These are phyloP conservation scores for Isichthys henryi DNA, from an alignment of 2,113 vertebrate species.

Conservation along the genomic window DNA sequence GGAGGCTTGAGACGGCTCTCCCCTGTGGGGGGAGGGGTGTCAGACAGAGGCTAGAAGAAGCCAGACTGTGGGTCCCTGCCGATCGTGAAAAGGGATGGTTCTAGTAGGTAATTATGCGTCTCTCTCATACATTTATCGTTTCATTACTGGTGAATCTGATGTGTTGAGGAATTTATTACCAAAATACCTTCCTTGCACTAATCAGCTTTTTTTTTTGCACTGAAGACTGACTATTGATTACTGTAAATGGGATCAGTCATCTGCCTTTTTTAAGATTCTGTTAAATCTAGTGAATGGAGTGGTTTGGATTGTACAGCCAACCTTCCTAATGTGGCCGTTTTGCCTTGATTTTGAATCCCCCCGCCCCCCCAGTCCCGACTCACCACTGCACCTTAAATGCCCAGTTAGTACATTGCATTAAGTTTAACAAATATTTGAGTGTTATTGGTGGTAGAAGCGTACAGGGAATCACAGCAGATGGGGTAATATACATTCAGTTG, in stretches of 20 bases:
- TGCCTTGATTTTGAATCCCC: background rate
- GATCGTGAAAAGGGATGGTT: slow-evolving; percentile 5
- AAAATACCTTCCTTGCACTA: background rate
- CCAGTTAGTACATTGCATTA: background rate
- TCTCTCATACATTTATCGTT: slow-evolving; percentile 7
- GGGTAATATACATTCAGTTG: background rate
- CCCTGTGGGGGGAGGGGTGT: slow-evolving; percentile 26
- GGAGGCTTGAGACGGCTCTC: slow-evolving; percentile 22
- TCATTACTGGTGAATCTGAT: slow-evolving; percentile 4
- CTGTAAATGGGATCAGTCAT: background rate
- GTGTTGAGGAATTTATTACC: slow-evolving; percentile 1
- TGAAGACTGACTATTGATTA: background rate
- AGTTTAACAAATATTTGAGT: background rate
- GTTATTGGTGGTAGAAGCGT: background rate
- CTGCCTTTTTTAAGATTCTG: background rate
- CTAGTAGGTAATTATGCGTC: slow-evolving; percentile 14
- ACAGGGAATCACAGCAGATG: background rate
- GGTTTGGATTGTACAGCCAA: background rate
- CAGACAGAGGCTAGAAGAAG: slow-evolving; percentile 25
- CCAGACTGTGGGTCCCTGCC: slow-evolving; percentile 12
- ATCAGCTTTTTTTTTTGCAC: background rate
- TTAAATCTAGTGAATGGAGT: background rate
- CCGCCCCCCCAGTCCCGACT: background rate
- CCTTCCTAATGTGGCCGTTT: background rate
- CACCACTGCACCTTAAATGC: background rate